Evolutionary conservation across 2,888 invertebrate species (phyloP).

Genomic region (Lysandra bellargus): DNA sequence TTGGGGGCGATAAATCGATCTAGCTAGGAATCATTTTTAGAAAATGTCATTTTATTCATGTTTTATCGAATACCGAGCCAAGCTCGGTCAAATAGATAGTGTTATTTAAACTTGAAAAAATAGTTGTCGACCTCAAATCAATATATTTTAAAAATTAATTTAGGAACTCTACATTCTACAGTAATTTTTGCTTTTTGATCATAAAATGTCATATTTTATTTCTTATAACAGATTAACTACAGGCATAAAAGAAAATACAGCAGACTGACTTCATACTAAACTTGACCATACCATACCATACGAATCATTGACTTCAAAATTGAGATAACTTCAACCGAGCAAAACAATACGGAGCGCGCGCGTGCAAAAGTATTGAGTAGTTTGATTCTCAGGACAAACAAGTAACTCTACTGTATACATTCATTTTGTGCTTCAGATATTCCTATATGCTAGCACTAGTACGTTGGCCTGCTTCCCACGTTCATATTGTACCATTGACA

Average conservation of each 20-base stretch:
- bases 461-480: slow-evolving; percentile 22
- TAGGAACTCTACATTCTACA: background rate
- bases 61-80: no score
- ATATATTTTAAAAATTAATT: background rate
- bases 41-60: no score
- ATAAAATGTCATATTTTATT: no score
- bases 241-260: no score
- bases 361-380: no score
- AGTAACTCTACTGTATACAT: background rate
- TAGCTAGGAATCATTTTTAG: no score
- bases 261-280: no score
- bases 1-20: no score
- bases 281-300: no score
- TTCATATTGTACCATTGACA: slow-evolving; percentile 25
- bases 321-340: background rate
- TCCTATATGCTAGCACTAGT: background rate
- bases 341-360: background rate
- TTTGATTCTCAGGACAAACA: background rate
- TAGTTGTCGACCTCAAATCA: background rate
- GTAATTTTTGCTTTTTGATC: no score
- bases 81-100: no score
- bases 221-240: no score
- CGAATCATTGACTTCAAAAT: background rate
- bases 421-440: background rate
- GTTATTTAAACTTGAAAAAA: background rate